phyloP scores from a whole-genome alignment of 2,113 vertebrate species.

The Gallinago media region DNA sequence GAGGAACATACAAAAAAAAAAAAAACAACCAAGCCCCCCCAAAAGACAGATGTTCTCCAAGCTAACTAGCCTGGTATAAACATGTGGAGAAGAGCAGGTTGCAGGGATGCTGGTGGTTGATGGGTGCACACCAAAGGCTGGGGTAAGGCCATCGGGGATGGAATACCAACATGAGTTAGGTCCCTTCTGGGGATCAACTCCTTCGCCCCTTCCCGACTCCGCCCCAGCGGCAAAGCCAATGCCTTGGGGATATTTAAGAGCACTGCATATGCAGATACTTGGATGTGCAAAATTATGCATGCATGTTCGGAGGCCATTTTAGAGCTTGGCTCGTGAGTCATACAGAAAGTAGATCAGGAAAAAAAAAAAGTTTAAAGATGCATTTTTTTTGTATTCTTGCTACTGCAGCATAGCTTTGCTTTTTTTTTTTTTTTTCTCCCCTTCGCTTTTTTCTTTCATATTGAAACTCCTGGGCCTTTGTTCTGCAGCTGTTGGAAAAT shows the following conservation, averaged over 20 bases:
- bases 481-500: not conserved
- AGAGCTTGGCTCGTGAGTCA: slow-evolving; percentile 44
- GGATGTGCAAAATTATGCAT: slow-evolving; percentile 68
- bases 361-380: slow-evolving; percentile 14
- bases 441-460: not conserved
- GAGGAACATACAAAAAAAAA: not conserved
- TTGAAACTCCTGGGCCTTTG: not conserved
- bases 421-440: too few species aligned
- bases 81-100: not conserved
- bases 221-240: not conserved
- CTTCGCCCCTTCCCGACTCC: not conserved
- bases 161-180: not conserved
- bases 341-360: slow-evolving; percentile 51
- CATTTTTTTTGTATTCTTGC: not conserved
- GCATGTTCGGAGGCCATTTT: slow-evolving; percentile 56
- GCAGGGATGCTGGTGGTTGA: not conserved
- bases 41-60: not conserved
- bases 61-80: not conserved
- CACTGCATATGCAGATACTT: slow-evolving; percentile 13
- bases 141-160: not conserved
- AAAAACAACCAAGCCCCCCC: not conserved
- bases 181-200: not conserved
- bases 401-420: not conserved
- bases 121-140: accelerated
- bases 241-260: not conserved